Evolutionary conservation across 2,888 invertebrate species (phyloP).

Genomic region (Mythimna pallens): DNA sequence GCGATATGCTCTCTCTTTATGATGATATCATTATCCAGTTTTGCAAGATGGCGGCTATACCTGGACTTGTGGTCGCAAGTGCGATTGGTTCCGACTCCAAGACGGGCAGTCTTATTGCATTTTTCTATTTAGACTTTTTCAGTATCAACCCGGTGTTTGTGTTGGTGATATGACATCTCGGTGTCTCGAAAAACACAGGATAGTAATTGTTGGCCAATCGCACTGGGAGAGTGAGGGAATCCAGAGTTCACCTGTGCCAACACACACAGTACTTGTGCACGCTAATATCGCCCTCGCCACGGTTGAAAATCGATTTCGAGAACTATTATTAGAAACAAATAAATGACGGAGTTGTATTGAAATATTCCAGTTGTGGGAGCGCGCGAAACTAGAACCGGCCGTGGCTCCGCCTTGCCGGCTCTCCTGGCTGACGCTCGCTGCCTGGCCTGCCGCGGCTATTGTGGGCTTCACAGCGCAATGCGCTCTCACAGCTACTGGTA

Average conservation of each 20-base stretch:
- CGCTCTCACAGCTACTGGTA: constrained; percentile 92
- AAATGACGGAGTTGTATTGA: background rate
- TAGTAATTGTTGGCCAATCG: too few species aligned
- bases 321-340: background rate
- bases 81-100: background rate
- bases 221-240: background rate
- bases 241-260: background rate
- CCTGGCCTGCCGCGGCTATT: constrained; percentile 93
- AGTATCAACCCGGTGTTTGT: background rate
- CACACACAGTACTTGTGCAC: background rate
- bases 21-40: background rate
- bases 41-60: background rate
- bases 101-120: background rate
- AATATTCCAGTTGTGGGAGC: constrained; percentile 90
- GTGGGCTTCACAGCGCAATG: constrained; percentile 93
- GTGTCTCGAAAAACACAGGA: background rate
- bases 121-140: background rate
- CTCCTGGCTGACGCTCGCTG: constrained; percentile 93
- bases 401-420: constrained; percentile 92
- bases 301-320: background rate
- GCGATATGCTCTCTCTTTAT: background rate
- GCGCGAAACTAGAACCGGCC: constrained; percentile 91
- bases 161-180: background rate
- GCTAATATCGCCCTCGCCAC: background rate
- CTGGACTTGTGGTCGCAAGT: background rate